Evolutionary conservation across 1,140 invertebrate genomes (phyloP).

Genomic region (Drosophila micromelanica): DNA sequence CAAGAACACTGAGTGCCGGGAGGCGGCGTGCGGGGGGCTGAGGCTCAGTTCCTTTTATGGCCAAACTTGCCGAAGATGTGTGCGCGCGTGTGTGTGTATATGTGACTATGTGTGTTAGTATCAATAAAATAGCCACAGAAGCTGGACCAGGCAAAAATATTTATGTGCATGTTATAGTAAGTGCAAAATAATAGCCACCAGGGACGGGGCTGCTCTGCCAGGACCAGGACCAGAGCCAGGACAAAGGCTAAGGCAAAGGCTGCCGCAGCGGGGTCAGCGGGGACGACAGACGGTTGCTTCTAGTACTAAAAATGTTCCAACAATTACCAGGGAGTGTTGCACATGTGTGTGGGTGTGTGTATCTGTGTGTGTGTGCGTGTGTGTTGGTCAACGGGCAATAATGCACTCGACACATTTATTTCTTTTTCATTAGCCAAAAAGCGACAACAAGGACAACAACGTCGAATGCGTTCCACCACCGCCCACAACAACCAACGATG

Average conservation of each 20-base stretch:
- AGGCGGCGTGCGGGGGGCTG: constrained; percentile 23
- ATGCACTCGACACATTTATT: constrained; percentile 84
- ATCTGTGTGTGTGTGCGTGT: constrained; percentile 8
- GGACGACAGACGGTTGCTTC: constrained; percentile 27
- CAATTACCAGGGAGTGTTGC: constrained; percentile 76
- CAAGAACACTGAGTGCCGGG: constrained; percentile 11
- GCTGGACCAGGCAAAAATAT: constrained; percentile 68
- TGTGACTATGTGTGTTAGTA: constrained; percentile 65
- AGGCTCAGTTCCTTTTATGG: constrained; percentile 58
- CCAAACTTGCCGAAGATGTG: constrained; percentile 25
- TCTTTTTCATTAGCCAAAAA: constrained; percentile 84
- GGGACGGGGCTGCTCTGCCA: constrained; percentile 26
- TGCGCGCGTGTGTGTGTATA: constrained; percentile 29
- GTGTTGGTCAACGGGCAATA: constrained; percentile 60
- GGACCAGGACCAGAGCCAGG: constrained; percentile 3
- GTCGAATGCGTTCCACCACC: constrained; percentile 25
- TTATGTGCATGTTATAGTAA: constrained; percentile 84
- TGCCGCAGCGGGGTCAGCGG: constrained; percentile 38
- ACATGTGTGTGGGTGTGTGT: constrained; percentile 30
- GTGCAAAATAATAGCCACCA: constrained; percentile 83
- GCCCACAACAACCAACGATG: too few relatives aligned
- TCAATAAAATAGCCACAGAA: constrained; percentile 82
- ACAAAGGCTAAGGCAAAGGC: constrained; percentile 20
- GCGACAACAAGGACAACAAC: constrained; percentile 42
- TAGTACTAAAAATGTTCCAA: constrained; percentile 72